Conservation (phyloP, 64 coral and sea anemone species). For the Catalaphyllia jardinei region DNA sequence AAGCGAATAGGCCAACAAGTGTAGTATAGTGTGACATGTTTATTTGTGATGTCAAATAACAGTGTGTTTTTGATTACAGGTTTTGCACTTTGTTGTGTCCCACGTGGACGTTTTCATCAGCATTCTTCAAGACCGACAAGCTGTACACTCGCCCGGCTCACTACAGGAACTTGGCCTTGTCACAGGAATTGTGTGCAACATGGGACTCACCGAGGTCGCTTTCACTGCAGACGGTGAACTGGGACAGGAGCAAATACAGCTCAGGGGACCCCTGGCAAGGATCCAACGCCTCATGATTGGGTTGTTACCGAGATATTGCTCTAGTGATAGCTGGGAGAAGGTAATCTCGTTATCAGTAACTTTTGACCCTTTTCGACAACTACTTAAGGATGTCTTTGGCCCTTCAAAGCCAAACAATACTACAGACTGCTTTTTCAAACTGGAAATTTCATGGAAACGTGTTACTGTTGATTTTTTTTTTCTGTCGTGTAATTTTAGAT, state of each 20-base stretch:
- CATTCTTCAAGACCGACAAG: slow-evolving; percentile 85
- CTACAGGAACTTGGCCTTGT: slow-evolving; percentile 90
- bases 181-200: slow-evolving; percentile 90
- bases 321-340: slow-evolving; percentile 83
- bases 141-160: slow-evolving; percentile 71
- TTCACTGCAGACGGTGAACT: slow-evolving; percentile 62
- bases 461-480: neutral
- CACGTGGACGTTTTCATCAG: slow-evolving; percentile 94
- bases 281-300: slow-evolving; percentile 92
- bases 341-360: slow-evolving; percentile 18
- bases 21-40: no score
- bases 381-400: no score
- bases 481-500: slow-evolving; percentile 36
- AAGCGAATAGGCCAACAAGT: no score
- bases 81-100: slow-evolving; percentile 83
- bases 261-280: slow-evolving; percentile 91
- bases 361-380: no score
- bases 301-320: slow-evolving; percentile 87
- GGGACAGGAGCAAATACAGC: slow-evolving; percentile 72
- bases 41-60: neutral
- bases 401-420: no score
- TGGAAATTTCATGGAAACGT: neutral
- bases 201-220: slow-evolving; percentile 70
- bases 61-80: slow-evolving; percentile 42
- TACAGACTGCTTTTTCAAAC: no score